Evolutionary conservation across 2,113 vertebrate genomes (phyloP).

Genomic region (Hippoglossus stenolepis): DNA sequence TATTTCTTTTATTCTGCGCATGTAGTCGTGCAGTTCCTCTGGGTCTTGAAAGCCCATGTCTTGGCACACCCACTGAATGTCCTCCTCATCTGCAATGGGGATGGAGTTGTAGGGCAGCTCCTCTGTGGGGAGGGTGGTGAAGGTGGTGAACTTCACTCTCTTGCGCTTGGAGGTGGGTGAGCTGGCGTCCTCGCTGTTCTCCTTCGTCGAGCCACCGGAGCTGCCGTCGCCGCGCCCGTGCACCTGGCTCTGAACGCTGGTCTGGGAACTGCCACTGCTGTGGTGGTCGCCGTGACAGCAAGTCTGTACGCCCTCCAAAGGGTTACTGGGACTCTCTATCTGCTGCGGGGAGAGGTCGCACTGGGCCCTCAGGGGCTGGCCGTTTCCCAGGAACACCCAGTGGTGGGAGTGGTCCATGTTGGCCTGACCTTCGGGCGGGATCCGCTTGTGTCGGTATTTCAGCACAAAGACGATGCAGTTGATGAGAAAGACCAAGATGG

Average conservation of each 20-base stretch:
- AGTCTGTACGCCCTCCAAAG: conserved; percentile 89
- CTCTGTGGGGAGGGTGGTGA: conserved; percentile 93
- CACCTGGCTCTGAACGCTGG: conserved; percentile 96
- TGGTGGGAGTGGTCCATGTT: conserved; percentile 99
- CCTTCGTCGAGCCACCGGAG: conserved; percentile 91
- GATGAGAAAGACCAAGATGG: conserved; percentile 98
- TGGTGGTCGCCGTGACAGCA: conserved; percentile 95
- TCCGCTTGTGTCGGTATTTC: conserved; percentile 95
- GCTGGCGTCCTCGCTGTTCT: conserved; percentile 92
- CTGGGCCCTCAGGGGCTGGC: conserved; percentile 92
- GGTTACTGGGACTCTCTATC: conserved; percentile 88
- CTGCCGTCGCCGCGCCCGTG: conserved; percentile 95
- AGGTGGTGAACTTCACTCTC: conserved; percentile 98
- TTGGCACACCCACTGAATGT: conserved; percentile 97
- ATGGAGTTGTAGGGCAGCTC: conserved; percentile 97
- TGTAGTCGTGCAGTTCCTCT: conserved; percentile 94
- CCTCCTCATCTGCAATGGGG: conserved; percentile 93
- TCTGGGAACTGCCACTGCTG: conserved; percentile 97
- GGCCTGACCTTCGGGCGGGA: conserved; percentile 95
- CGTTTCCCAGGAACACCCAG: conserved; percentile 98
- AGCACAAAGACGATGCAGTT: conserved; percentile 99
- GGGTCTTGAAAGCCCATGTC: conserved; percentile 96
- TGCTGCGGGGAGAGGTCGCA: conserved; percentile 92
- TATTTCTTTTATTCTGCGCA: conserved; percentile 97
- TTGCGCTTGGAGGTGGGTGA: conserved; percentile 98